Base-by-base conservation (phyloP, 2,888 invertebrate species). In the Copidosoma aretas region DNA sequence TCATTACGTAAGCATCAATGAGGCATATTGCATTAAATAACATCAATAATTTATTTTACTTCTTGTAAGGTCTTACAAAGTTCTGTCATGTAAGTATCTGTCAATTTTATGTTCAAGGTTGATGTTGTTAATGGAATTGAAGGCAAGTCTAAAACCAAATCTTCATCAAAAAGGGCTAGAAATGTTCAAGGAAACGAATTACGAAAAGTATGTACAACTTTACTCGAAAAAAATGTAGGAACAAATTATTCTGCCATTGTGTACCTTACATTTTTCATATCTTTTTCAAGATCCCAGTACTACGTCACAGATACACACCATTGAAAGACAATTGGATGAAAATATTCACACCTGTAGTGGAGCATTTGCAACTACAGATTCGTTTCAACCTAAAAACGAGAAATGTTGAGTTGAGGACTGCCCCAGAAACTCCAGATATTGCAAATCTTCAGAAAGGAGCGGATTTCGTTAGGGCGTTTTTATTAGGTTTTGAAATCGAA, bases 251-350 rank as follows among this genome's bases (percentile, higher is more conserved):
- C n/a, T n/a, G 8, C 17, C 4, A 46, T 46, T n/a, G 17, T 25
- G 46, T n/a, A 19, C 10, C 39, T 32, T 19, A 32, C 22, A 1
- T n/a, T 32, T 21, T 43, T 60, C 59, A 59, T 67, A 58, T 73
- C 39, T 70, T 69, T 69, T 62, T 71, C 10, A 63, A 83, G 83
- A 66, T 99, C 49, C 85, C 93, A 10, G 95, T 99, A n/a, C 99
- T 99, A 17, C 88, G 93, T 8, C 94, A 99, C 82, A 91, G 99
- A 82, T 95, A 94, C 79, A 91, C 95, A 12, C 97, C 98, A 0
- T 85, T 99, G 12, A 98, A 97, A 85, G 94, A 97, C 79, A 94
- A 93, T 79, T 99, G 99, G 99, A 86, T 95, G 84, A 95, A 98
- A 84, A 95, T 99, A 75, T 97, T 97, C 81, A 93, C 94, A 59